phyloP scores from a whole-genome alignment of 2,797 vertebrate species.

The Acrossocheilus wenchowensis region DNA sequence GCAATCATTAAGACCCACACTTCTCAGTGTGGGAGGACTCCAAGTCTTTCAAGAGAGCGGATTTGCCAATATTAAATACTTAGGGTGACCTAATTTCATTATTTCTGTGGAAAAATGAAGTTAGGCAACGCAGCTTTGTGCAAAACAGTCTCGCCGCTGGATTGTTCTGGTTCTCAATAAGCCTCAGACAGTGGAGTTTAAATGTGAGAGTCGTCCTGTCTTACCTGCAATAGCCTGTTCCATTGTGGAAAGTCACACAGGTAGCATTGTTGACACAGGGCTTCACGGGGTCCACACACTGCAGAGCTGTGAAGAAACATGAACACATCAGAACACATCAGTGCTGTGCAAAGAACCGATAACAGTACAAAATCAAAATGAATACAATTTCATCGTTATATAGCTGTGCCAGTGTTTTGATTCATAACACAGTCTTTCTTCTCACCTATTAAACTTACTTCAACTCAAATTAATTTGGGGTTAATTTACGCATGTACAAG shows the following conservation, averaged over 20 bases:
- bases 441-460: background rate
- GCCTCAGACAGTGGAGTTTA: conserved; percentile 12
- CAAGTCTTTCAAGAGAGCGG: background rate
- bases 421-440: background rate
- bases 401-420: background rate
- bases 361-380: background rate
- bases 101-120: conserved; percentile 12
- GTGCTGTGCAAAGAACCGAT: background rate
- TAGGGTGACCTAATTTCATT: conserved; percentile 9
- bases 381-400: background rate
- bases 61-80: conserved; percentile 37
- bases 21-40: conserved; percentile 1
- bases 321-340: background rate
- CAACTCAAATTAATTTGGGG: background rate
- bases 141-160: conserved; percentile 8
- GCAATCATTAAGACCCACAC: conserved; percentile 3
- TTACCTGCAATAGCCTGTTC: conserved; percentile 94
- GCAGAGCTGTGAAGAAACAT: conserved; percentile 81
- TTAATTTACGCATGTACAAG: background rate
- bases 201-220: conserved; percentile 54
- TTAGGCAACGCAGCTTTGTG: conserved; percentile 32
- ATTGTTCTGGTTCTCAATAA: conserved; percentile 1
- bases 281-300: conserved; percentile 85
- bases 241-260: conserved; percentile 85
- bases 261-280: conserved; percentile 91